phyloP scores from a whole-genome alignment of 1,140 invertebrate genomes.

The Drosophila pallidifrons region DNA sequence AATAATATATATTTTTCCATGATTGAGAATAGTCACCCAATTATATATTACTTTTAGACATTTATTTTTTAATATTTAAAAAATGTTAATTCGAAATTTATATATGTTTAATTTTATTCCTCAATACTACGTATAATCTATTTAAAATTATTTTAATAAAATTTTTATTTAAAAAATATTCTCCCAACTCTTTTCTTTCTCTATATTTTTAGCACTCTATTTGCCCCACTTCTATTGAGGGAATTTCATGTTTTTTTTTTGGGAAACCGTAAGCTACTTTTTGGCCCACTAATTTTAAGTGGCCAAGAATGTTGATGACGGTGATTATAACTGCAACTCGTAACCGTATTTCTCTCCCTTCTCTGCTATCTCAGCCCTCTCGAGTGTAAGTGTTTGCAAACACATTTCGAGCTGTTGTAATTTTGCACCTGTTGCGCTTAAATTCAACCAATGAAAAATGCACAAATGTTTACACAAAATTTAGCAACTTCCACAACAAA shows the following conservation, averaged over 20 bases:
- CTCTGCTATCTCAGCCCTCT: neutral
- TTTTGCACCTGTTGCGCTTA: conserved; percentile 74
- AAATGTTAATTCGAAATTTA: too few species aligned
- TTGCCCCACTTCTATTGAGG: neutral
- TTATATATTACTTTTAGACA: too few species aligned
- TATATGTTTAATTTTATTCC: too few species aligned
- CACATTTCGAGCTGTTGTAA: conserved; percentile 52
- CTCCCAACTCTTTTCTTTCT: too few species aligned
- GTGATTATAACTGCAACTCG: conserved; percentile 62
- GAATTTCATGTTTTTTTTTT: neutral
- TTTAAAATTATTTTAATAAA: too few species aligned
- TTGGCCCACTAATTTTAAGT: conserved; percentile 57
- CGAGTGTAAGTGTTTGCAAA: conserved; percentile 1
- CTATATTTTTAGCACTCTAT: neutral
- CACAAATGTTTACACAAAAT: conserved; percentile 62
- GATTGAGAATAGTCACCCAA: too few species aligned
- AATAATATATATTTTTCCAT: too few species aligned
- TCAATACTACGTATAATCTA: too few species aligned
- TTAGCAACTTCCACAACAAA: conserved; percentile 38
- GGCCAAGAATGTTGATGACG: conserved; percentile 65
- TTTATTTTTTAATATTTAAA: too few species aligned
- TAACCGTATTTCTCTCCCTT: neutral
- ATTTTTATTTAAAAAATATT: too few species aligned
- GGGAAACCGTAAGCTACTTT: neutral
- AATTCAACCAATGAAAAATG: conserved; percentile 43